Evolutionary conservation across 2,888 invertebrate species (phyloP), one percentile per base, ranked within the genome.

Genomic region (Galerucella pusilla): DNA sequence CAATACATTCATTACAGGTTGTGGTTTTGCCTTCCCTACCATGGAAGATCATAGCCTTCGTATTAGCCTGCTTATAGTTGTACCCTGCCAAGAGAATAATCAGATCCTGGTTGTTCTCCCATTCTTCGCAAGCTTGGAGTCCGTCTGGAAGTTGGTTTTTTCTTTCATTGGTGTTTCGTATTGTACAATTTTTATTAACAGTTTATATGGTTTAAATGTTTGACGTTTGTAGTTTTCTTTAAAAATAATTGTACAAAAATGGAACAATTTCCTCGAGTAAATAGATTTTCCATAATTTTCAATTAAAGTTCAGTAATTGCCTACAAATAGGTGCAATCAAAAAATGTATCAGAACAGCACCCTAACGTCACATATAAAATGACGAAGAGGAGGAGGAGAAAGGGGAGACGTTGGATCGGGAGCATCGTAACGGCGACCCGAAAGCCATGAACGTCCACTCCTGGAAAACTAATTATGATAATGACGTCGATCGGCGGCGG

Each of bases 381-480:
- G 52, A 20, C n/a, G n/a, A n/a, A 16, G 20, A 16, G 16, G 46
- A 12, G 42, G 28, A 64, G 70, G 14, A 63, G 60, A 74, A 60
- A 63, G 64, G 45, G 57, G 67, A 73, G 63, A 73, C 69, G 74
- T 71, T 57, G 74, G 42, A 77, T 67, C 70, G 72, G 75, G 74
- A 74, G 78, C 75, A 75, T 73, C 75, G 78, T 73, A 74, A 75
- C 75, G 78, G 77, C 73, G 61, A 73, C 16, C 73, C 80, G 79
- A 65, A 42, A 65, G 64, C 64, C 16, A 46, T 46, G 64, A 6
- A 76, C 78, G 79, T 78, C 79, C 79, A 80, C 79, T 80, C 78
- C 79, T 81, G 80, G 72, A 82, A 83, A 85, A 85, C 85, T 85
- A 85, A 86, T 86, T 86, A 85, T 85, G 84, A 85, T 86, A 86